These are phyloP conservation scores for Scaptomyza caliginosa DNA, from an alignment of 2,888 invertebrate species.

Conservation along the genomic window DNA sequence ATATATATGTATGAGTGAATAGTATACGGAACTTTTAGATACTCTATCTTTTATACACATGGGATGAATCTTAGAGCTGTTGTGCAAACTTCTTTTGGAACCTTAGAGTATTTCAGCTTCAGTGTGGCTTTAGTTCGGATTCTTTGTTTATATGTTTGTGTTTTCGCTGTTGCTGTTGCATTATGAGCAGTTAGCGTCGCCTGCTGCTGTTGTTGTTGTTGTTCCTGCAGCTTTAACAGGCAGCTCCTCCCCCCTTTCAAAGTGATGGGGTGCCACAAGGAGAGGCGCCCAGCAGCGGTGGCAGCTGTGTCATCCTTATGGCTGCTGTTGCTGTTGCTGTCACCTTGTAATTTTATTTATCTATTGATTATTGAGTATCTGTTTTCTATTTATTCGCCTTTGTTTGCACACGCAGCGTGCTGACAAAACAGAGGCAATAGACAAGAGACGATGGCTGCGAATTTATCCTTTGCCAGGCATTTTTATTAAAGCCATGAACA, in stretches of 20 bases:
- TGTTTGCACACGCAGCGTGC: constrained; percentile 75
- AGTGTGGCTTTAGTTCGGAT: background rate
- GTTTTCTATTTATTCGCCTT: constrained; percentile 73
- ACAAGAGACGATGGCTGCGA: background rate
- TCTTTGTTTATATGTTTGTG: constrained; percentile 3
- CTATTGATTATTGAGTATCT: constrained; percentile 83
- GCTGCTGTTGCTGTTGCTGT: constrained; percentile 53
- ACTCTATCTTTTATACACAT: background rate
- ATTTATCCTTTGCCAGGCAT: constrained; percentile 38
- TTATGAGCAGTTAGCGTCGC: constrained; percentile 74
- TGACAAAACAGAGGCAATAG: constrained; percentile 37
- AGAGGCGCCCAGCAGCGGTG: constrained; percentile 32
- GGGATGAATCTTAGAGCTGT: too few species aligned
- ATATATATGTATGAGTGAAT: background rate
- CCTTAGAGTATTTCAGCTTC: constrained; percentile 30
- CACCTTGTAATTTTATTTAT: constrained; percentile 80
- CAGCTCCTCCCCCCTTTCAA: constrained; percentile 22
- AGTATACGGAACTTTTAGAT: constrained; percentile 13
- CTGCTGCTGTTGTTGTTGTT: constrained; percentile 29
- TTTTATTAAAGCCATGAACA: constrained; percentile 72
- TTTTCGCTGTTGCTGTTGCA: constrained; percentile 59
- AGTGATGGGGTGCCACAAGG: constrained; percentile 1
- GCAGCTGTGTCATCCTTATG: constrained; percentile 57
- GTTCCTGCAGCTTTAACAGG: constrained; percentile 67
- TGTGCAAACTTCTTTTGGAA: too few species aligned